Evolutionary conservation across 2,888 invertebrate genomes (phyloP), one percentile per base, ranked within the genome.

Genomic region (Drosophila koepferae): DNA sequence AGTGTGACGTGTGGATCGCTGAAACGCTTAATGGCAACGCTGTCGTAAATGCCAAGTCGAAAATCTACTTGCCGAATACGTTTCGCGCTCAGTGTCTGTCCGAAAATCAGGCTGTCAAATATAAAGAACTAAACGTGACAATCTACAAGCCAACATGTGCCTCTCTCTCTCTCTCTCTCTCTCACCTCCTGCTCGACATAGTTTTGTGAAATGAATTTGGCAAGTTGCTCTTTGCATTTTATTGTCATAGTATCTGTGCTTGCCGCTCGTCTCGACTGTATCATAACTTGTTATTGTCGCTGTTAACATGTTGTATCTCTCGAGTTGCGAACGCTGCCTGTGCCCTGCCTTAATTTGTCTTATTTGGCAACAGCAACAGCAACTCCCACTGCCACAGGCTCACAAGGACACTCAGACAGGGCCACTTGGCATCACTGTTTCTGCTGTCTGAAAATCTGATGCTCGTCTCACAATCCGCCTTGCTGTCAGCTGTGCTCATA

Each of bases 251-350:
- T 71, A 48, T 71, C 67, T 64, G 73, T 64, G 62, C 55, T 63
- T 28, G 49, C 63, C 16, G 7, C 59, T 66, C 62, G 44, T 48
- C 62, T 58, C 28, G 67, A 51, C 61, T 69, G 72, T 66, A 76
- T 74, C 87, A 84, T 86, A 87, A 82, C 80, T 84, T 86, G 89
- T 89, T 86, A 82, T 87, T 87, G 86, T 87, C 82, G 67, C 88
- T 89, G 87, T 87, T 85, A 89, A 86, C 89, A 86, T 82, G 74
- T 58, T 62, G 69, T 74, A 71, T 80, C 71, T 66, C 63, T 59
- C 49, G 63, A 71, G 71, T 66, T 63, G 65, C 31, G 12, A 36
- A 16, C 14, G 38, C 20, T 55, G 53, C 55, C 53, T 48, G 40
- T 20, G 53, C 58, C 49, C 69, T 56, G 63, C 55, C 54, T 64